Percentiles rank a stretch among this genome's conserved stretches.
These are phyloP conservation scores for Agrilus cyanescens DNA, from an alignment of 2,888 invertebrate species.

Conservation along the genomic window DNA sequence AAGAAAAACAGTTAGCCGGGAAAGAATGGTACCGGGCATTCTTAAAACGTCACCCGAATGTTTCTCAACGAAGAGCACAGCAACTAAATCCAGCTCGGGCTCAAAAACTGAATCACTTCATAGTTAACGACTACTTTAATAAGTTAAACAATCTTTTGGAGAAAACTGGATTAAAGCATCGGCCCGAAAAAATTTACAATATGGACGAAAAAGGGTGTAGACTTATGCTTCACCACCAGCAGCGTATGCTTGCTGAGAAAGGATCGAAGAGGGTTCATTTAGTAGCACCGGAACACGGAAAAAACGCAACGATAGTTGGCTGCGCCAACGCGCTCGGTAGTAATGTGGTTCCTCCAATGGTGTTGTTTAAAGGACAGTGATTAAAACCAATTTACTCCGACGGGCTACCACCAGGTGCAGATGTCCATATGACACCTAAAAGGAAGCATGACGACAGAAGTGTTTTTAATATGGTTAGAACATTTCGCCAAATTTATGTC, in stretches of 20 bases:
- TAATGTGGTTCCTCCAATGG: neutral
- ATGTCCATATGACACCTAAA: conserved; percentile 18
- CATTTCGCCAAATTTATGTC: conserved; percentile 19
- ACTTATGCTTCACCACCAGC: conserved; percentile 17
- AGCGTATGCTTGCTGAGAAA: conserved; percentile 14
- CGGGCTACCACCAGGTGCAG: conserved; percentile 5
- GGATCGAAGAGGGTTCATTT: conserved; percentile 19
- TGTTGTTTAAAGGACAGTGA: too few relatives aligned
- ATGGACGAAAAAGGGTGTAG: conserved; percentile 20
- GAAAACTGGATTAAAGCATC: too few relatives aligned
- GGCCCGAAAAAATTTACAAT: conserved; percentile 13
- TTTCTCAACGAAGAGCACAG: too few relatives aligned
- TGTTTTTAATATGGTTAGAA: conserved; percentile 17
- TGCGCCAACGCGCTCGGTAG: conserved; percentile 21
- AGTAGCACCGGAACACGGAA: conserved; percentile 19
- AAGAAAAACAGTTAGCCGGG: too few relatives aligned
- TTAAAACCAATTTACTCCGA: too few relatives aligned
- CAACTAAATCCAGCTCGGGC: too few relatives aligned
- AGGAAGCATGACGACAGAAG: conserved; percentile 11
- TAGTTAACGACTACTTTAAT: too few relatives aligned
- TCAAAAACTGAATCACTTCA: too few relatives aligned
- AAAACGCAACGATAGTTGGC: conserved; percentile 20
- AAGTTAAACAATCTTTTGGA: too few relatives aligned
- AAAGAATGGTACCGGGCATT: too few relatives aligned
- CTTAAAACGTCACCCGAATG: too few relatives aligned